Evolutionary conservation across 2,797 vertebrate species (phyloP).

Genomic region (Enteromius treurensis): DNA sequence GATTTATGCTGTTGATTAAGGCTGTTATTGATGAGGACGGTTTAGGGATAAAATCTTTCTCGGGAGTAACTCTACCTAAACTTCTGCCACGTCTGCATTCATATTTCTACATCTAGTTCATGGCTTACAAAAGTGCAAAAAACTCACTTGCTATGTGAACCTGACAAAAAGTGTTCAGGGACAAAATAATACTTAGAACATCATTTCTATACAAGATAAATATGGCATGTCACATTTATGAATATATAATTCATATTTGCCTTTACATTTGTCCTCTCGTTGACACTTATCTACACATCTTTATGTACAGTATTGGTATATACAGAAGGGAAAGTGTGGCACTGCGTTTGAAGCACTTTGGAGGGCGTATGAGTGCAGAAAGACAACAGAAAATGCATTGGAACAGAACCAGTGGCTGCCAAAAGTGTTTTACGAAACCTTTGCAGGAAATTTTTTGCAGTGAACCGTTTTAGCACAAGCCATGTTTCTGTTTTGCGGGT

Average conservation of each 20-base stretch:
- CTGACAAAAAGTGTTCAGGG: conserved; percentile 73
- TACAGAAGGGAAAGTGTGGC: conserved; percentile 76
- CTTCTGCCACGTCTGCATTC: conserved; percentile 42
- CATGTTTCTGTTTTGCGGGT: background rate
- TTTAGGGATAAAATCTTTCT: conserved; percentile 38
- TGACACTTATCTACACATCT: conserved; percentile 79
- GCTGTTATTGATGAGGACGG: conserved; percentile 43
- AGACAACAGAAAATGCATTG: conserved; percentile 65
- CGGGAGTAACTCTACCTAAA: conserved; percentile 35
- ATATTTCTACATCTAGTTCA: conserved; percentile 63
- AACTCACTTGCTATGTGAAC: conserved; percentile 65
- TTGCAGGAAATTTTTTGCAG: background rate
- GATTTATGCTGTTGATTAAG: conserved; percentile 41
- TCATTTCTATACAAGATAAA: conserved; percentile 79
- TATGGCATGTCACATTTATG: conserved; percentile 80
- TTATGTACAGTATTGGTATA: conserved; percentile 80
- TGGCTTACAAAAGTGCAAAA: conserved; percentile 73
- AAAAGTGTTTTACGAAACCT: background rate
- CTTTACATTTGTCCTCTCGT: conserved; percentile 78
- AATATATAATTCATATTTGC: conserved; percentile 79
- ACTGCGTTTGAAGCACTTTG: conserved; percentile 69
- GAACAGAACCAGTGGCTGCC: conserved; percentile 26
- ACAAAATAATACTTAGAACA: conserved; percentile 80
- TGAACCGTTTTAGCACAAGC: background rate
- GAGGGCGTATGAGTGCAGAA: conserved; percentile 74